phyloP scores from a whole-genome alignment of 2,888 invertebrate species.

The Hedychridium roseum region DNA sequence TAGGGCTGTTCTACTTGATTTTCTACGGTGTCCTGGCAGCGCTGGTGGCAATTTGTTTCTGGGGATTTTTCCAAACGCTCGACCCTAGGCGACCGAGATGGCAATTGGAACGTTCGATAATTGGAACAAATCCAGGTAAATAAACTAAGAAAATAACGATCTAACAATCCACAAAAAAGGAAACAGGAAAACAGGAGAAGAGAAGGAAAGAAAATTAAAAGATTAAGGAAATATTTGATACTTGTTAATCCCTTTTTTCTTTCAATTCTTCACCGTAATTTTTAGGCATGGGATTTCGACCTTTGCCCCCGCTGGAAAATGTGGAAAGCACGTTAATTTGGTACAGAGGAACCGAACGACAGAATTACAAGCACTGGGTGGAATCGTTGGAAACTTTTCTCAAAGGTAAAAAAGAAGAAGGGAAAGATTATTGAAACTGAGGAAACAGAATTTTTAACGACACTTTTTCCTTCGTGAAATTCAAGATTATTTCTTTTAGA shows the following conservation, averaged over 20 bases:
- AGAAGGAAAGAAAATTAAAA: background rate
- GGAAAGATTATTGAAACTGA: slow-evolving; percentile 1
- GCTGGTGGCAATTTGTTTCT: slow-evolving; percentile 92
- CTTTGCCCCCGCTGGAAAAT: slow-evolving; percentile 84
- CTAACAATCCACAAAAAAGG: no score
- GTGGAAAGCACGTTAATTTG: slow-evolving; percentile 95
- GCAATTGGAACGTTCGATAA: slow-evolving; percentile 85
- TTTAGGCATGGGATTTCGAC: slow-evolving; percentile 88
- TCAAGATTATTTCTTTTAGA: no score
- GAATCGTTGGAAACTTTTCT: slow-evolving; percentile 79
- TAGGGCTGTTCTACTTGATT: slow-evolving; percentile 91
- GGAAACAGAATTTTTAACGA: background rate
- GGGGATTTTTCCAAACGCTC: slow-evolving; percentile 91
- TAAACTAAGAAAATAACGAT: no score
- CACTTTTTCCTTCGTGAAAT: no score
- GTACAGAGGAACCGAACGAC: slow-evolving; percentile 84
- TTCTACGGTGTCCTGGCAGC: slow-evolving; percentile 93
- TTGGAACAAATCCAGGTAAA: slow-evolving; percentile 93
- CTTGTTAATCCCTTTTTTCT: no score
- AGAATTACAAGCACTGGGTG: slow-evolving; percentile 82
- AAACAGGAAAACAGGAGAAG: no score
- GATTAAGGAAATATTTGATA: background rate
- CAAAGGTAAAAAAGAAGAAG: slow-evolving; percentile 70
- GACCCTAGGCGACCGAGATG: slow-evolving; percentile 91
- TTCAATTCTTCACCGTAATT: background rate